A percentile compares a stretch with the other conserved stretches of the same genome.
These are phyloP conservation scores for Bombus picipes DNA, from an alignment of 1,140 invertebrate species.

Conservation along the genomic window DNA sequence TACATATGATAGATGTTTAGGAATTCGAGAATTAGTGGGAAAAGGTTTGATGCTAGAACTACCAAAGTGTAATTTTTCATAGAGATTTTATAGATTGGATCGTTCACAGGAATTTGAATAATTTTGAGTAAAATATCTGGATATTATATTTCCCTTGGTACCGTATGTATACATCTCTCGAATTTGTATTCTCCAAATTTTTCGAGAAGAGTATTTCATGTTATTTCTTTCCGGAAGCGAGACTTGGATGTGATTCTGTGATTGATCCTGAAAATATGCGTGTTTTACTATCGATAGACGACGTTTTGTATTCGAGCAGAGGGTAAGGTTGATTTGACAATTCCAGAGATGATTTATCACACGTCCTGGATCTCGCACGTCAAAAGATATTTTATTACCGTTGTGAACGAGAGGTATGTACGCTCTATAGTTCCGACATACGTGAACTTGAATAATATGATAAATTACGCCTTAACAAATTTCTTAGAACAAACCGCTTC, in stretches of 20 bases:
- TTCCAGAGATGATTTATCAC: background rate
- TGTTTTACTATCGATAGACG: background rate
- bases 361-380: background rate
- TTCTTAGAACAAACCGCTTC: background rate
- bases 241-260: background rate
- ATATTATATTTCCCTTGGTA: too few relatives aligned
- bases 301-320: background rate
- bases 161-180: too few relatives aligned
- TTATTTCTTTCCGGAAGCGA: background rate
- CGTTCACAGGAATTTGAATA: background rate
- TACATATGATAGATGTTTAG: fast-evolving
- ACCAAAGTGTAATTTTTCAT: background rate
- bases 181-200: background rate
- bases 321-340: background rate
- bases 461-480: background rate
- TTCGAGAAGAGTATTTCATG: background rate
- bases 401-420: background rate
- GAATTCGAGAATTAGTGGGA: background rate
- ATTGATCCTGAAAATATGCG: background rate
- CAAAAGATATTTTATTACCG: background rate
- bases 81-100: background rate
- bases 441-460: background rate
- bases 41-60: too few relatives aligned
- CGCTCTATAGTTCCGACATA: background rate
- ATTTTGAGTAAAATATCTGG: background rate